A percentile compares a stretch with the other conserved stretches of the same genome.
Evolutionary conservation across 2,888 invertebrate species (phyloP).

Genomic region (Sarcophaga rosellei): DNA sequence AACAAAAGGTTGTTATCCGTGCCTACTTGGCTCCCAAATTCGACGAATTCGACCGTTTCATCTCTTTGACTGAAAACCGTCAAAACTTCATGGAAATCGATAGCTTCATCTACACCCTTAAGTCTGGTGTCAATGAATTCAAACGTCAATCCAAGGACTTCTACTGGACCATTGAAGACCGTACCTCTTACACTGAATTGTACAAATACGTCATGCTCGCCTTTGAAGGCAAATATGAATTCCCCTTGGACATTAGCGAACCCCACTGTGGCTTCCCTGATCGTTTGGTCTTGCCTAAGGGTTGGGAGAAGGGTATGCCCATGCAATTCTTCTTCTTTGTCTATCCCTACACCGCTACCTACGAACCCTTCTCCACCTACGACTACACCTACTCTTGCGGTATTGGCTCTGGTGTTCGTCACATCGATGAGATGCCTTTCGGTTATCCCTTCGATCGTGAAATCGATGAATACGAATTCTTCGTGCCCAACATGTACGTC

Average conservation of each 20-base stretch:
- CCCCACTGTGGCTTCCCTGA: slow-evolving; percentile 84
- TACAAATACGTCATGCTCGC: slow-evolving; percentile 81
- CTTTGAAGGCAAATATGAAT: slow-evolving; percentile 79
- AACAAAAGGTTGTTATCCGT: slow-evolving; percentile 83
- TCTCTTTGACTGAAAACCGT: slow-evolving; percentile 83
- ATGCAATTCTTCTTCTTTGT: slow-evolving; percentile 84
- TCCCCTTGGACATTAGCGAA: slow-evolving; percentile 80
- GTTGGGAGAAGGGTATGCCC: slow-evolving; percentile 83
- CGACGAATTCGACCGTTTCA: slow-evolving; percentile 82
- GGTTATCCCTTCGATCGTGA: slow-evolving; percentile 89
- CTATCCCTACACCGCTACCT: slow-evolving; percentile 79
- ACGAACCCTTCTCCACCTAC: slow-evolving; percentile 79
- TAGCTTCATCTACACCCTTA: slow-evolving; percentile 83
- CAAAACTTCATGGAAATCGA: slow-evolving; percentile 85
- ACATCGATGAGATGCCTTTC: slow-evolving; percentile 85
- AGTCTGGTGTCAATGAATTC: slow-evolving; percentile 80
- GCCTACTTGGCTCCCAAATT: slow-evolving; percentile 87
- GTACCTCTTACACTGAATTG: slow-evolving; percentile 78
- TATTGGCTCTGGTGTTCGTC: slow-evolving; percentile 83
- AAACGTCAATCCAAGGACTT: slow-evolving; percentile 71
- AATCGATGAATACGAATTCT: slow-evolving; percentile 84
- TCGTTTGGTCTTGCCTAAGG: slow-evolving; percentile 85
- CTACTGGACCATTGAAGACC: slow-evolving; percentile 83
- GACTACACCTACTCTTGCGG: slow-evolving; percentile 82
- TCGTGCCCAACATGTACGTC: slow-evolving; percentile 86